phyloP scores from a whole-genome alignment of 2,888 invertebrate species.

The Eupithecia tripunctaria region DNA sequence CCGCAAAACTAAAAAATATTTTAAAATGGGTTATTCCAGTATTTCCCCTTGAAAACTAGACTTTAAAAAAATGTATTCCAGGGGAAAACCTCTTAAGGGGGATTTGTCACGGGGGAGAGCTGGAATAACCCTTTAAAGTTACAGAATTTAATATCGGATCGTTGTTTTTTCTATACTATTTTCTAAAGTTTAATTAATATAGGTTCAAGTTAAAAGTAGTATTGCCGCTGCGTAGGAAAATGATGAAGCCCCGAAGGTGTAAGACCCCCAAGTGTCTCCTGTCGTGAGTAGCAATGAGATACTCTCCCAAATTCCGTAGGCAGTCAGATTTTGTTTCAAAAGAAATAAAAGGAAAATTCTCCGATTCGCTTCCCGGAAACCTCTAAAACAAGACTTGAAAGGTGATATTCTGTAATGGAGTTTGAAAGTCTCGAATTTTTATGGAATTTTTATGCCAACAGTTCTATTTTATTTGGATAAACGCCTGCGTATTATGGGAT shows the following conservation, averaged over 20 bases:
- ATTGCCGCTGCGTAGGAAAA: background rate
- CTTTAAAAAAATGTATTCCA: too few relatives aligned
- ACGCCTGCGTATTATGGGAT: constrained; percentile 22
- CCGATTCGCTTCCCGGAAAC: constrained; percentile 34
- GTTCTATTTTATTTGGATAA: constrained; percentile 27
- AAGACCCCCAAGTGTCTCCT: constrained; percentile 16
- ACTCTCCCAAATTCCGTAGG: constrained; percentile 31
- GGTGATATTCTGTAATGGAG: constrained; percentile 40
- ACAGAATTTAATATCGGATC: too few relatives aligned
- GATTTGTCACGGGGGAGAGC: too few relatives aligned
- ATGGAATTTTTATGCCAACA: constrained; percentile 24
- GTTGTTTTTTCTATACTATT: too few relatives aligned
- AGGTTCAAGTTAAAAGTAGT: background rate
- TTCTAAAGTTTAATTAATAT: too few relatives aligned
- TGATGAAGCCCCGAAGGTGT: background rate
- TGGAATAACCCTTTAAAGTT: too few relatives aligned
- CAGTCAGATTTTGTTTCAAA: constrained; percentile 38
- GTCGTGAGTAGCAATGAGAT: constrained; percentile 24
- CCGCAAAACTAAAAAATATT: too few relatives aligned
- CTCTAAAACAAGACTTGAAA: constrained; percentile 38
- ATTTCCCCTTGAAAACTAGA: too few relatives aligned
- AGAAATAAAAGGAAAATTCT: constrained; percentile 35
- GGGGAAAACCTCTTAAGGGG: too few relatives aligned
- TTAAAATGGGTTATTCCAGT: too few relatives aligned
- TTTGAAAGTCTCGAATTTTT: constrained; percentile 41